Percentiles rank a stretch among this genome's conserved stretches.
Evolutionary conservation across 2,113 vertebrate species (phyloP).

Genomic region (Oryzias woworae): DNA sequence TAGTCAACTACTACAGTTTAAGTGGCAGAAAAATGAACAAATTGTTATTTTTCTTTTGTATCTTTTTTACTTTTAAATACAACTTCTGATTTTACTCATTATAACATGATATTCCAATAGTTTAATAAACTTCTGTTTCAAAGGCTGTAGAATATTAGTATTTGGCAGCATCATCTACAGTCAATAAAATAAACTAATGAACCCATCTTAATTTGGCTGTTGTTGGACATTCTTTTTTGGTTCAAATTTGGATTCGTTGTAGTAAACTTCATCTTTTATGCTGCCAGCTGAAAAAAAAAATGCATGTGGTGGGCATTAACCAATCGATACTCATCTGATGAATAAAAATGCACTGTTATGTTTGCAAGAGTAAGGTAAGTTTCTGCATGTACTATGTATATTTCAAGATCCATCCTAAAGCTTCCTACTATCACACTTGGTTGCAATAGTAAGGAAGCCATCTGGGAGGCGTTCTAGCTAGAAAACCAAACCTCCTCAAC

Average conservation of each 20-base stretch:
- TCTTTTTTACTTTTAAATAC: conserved; percentile 25
- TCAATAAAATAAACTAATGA: conserved; percentile 75
- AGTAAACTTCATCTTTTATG: conserved; percentile 55
- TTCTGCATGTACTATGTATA: background rate
- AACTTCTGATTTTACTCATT: background rate
- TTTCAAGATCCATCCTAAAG: too few species aligned
- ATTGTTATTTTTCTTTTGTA: background rate
- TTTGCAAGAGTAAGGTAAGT: conserved; percentile 15
- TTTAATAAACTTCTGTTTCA: conserved; percentile 17
- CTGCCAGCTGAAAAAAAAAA: conserved; percentile 50
- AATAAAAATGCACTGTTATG: conserved; percentile 28
- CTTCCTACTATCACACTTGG: too few species aligned
- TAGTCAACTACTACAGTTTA: conserved; percentile 3
- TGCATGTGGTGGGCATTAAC: conserved; percentile 25
- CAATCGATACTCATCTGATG: conserved; percentile 20
- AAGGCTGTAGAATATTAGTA: conserved; percentile 43
- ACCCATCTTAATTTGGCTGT: conserved; percentile 55
- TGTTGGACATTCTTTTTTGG: conserved; percentile 66
- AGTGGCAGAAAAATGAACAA: conserved; percentile 2
- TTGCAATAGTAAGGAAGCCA: too few species aligned
- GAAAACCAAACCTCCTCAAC: too few species aligned
- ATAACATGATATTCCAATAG: conserved; percentile 20
- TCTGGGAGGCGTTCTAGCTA: too few species aligned
- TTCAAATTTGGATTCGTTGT: conserved; percentile 57
- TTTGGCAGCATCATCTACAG: conserved; percentile 61